phyloP scores from a whole-genome alignment of 2,888 invertebrate species.

The Perizoma flavofasciatum region DNA sequence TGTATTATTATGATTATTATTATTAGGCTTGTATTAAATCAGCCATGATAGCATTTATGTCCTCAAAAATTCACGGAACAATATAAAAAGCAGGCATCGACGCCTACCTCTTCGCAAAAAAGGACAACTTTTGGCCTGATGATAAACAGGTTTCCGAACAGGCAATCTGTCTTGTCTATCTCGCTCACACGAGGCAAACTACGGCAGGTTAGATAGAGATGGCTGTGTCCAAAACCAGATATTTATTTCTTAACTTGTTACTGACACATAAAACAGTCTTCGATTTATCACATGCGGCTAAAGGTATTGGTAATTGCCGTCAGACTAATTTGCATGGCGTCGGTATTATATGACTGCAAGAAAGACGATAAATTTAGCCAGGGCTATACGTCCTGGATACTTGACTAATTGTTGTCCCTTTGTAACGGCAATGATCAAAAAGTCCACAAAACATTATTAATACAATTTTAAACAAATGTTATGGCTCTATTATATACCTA shows the following conservation, averaged over 20 bases:
- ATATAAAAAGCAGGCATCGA: slow-evolving; percentile 68
- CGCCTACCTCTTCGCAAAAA: slow-evolving; percentile 72
- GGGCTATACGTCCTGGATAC: slow-evolving; percentile 57
- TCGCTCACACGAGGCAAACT: slow-evolving; percentile 38
- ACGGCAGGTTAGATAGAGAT: slow-evolving; percentile 45
- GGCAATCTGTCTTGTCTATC: slow-evolving; percentile 64
- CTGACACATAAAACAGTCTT: slow-evolving; percentile 72
- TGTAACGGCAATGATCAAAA: too few relatives aligned
- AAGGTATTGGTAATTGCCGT: slow-evolving; percentile 64
- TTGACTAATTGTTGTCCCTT: slow-evolving; percentile 25
- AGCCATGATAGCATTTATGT: slow-evolving; percentile 45
- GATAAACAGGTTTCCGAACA: slow-evolving; percentile 78
- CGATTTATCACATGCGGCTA: slow-evolving; percentile 60
- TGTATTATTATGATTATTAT: slow-evolving; percentile 21
- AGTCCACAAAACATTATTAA: too few relatives aligned
- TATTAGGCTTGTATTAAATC: slow-evolving; percentile 30
- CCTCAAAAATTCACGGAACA: slow-evolving; percentile 64
- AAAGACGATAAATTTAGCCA: slow-evolving; percentile 43
- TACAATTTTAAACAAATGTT: too few relatives aligned
- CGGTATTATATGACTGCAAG: slow-evolving; percentile 62
- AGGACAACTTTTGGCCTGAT: slow-evolving; percentile 60
- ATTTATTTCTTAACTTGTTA: slow-evolving; percentile 81
- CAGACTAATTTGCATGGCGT: slow-evolving; percentile 70
- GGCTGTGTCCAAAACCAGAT: slow-evolving; percentile 59
- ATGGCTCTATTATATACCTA: too few relatives aligned